A percentile compares a stretch with the other conserved stretches of the same genome.
Conservation (phyloP, 2,797 vertebrate genomes). For the Bradypodion pumilum region DNA sequence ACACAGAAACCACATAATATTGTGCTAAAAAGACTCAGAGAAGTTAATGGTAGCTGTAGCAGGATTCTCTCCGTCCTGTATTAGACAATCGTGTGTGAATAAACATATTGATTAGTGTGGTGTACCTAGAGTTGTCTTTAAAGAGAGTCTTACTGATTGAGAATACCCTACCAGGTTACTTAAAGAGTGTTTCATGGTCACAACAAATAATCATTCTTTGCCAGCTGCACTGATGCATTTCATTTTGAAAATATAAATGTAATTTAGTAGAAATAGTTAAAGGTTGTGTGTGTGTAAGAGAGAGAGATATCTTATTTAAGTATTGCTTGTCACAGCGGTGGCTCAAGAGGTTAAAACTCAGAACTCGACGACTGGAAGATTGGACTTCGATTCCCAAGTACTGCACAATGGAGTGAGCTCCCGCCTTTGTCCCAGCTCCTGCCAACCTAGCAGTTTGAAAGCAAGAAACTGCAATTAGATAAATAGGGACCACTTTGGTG, state of each 20-base stretch:
- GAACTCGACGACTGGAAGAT: too few relatives aligned
- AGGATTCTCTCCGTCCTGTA: not conserved
- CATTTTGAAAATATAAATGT: too few relatives aligned
- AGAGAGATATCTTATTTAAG: not conserved
- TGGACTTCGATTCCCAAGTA: too few relatives aligned
- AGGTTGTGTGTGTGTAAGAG: too few relatives aligned
- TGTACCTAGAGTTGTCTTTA: not conserved
- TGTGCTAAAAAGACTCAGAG: not conserved
- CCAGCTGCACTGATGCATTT: not conserved
- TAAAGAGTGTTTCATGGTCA: not conserved
- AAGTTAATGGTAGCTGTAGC: not conserved
- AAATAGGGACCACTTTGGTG: too few relatives aligned
- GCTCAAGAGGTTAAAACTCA: too few relatives aligned
- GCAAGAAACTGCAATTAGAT: too few relatives aligned
- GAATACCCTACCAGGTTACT: not conserved
- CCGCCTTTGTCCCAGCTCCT: too few relatives aligned
- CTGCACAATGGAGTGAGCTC: too few relatives aligned
- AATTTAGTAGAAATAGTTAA: too few relatives aligned
- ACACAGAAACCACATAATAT: too few relatives aligned
- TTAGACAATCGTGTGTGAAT: not conserved
- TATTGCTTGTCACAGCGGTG: not conserved
- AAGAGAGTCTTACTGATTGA: not conserved
- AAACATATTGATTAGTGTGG: not conserved
- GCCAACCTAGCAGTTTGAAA: too few relatives aligned
- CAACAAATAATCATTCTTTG: not conserved